Evolutionary conservation across 2,888 invertebrate species (phyloP), one percentile per base, ranked within the genome.

Genomic region (Pomacea canaliculata): DNA sequence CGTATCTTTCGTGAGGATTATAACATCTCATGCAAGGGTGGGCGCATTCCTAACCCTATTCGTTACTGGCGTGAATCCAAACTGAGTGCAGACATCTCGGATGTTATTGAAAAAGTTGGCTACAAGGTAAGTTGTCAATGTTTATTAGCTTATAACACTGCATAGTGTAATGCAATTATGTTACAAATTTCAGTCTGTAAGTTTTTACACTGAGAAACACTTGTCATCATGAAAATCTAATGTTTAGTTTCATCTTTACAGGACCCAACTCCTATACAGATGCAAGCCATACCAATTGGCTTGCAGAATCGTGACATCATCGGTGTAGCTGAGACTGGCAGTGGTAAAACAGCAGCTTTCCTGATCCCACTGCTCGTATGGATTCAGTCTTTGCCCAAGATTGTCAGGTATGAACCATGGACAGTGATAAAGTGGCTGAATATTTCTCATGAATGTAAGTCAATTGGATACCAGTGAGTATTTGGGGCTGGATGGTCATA

Each of bases 1-100:
- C 94, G 99, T 91, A 99, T 99, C 87, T 99, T 99, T 91, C 94
- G 98, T 82, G 99, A 99, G 91, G 99, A 99, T 92, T 99, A 98
- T 91, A 99, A 97, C 89, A 98, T 99, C 74, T 96, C 97, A 7
- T 96, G 99, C 79, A 99, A 99, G 92, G 98, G 98, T 70, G 99
- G 99, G 0, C 95, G 93, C 89, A 97, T 99, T 85, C 98, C 99
- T 0, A 97, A 97, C 92, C 99, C 99, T 0, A 94, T 99, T 78
- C 93, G 99, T 60, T 94, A 93, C 79, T 99, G 99, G 99, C 95
- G 95, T 81, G 99, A 99, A 92, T 96, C 96, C 0, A 75, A 75
- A 7, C 94, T 94, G 84, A 96, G 96, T 56, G 93, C 94, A 83
- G 97, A 98, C 89, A 94, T 99, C 78, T 93, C 96, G 90, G 97